These are phyloP conservation scores for Camelus dromedarius DNA, from an alignment of 2,113 vertebrate genomes.

Conservation along the genomic window DNA sequence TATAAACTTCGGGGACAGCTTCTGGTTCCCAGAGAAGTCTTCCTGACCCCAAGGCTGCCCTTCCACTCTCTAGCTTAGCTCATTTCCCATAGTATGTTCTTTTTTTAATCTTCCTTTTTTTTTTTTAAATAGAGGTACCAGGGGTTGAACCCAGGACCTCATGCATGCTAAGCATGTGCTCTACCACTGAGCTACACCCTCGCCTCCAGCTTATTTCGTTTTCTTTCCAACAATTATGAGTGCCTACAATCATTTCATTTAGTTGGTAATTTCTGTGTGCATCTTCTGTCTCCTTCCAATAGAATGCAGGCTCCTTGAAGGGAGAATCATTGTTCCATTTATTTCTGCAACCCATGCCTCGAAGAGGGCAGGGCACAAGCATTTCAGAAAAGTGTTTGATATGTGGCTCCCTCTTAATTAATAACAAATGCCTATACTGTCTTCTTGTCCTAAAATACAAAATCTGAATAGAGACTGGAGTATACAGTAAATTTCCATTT, in stretches of 20 bases:
- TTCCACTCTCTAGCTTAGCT: not conserved
- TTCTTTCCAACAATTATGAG: not conserved
- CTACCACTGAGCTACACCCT: too few species aligned
- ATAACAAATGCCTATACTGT: not conserved
- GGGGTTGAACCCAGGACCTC: too few species aligned
- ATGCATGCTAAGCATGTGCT: too few species aligned
- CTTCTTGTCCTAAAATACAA: not conserved
- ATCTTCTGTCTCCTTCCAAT: not conserved
- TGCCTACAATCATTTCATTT: not conserved
- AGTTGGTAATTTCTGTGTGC: not conserved
- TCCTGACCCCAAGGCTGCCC: not conserved
- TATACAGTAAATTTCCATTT: not conserved
- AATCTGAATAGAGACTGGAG: not conserved
- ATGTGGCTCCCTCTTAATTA: not conserved
- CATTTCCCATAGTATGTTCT: not conserved
- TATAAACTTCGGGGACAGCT: not conserved
- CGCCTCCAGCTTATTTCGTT: not conserved
- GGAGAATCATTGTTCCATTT: not conserved
- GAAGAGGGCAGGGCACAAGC: rapidly evolving
- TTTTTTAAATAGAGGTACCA: too few species aligned
- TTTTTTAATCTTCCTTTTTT: too few species aligned
- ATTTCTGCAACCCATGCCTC: not conserved
- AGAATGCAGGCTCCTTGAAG: not conserved
- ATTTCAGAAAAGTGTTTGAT: not conserved
- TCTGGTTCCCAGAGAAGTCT: not conserved